phyloP scores from a whole-genome alignment of 2,888 invertebrate species.

The Disparrhopalites patrizii region DNA sequence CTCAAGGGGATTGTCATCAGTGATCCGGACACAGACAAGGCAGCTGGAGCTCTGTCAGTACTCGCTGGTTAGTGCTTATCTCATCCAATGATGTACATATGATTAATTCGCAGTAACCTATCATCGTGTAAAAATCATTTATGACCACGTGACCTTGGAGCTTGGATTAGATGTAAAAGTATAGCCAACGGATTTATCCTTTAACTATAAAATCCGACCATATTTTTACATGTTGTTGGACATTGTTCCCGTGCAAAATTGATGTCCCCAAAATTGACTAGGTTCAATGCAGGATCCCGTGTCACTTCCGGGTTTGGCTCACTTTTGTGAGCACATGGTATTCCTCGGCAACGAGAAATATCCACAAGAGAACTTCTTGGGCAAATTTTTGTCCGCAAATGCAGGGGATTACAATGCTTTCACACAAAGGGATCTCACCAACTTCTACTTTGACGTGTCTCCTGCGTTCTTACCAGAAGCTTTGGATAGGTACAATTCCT shows the following conservation, averaged over 20 bases:
- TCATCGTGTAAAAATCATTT: no score
- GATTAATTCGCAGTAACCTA: no score
- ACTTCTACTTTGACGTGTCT: constrained; percentile 86
- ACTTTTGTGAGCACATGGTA: constrained; percentile 37
- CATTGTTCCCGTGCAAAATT: neutral
- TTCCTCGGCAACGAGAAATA: constrained; percentile 28
- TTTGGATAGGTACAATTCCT: constrained; percentile 67
- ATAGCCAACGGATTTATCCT: no score
- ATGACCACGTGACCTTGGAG: no score
- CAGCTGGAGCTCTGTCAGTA: constrained; percentile 32
- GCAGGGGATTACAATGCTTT: constrained; percentile 87
- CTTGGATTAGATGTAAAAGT: no score
- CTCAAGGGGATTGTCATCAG: constrained; percentile 33
- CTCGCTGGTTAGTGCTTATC: constrained; percentile 25
- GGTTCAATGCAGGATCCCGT: constrained; percentile 38
- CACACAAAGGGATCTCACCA: constrained; percentile 84
- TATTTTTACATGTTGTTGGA: no score
- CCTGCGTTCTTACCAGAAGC: constrained; percentile 73
- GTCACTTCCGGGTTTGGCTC: constrained; percentile 33
- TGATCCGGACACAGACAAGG: constrained; percentile 33
- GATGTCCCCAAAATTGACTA: neutral
- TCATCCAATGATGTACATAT: no score
- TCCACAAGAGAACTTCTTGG: constrained; percentile 49
- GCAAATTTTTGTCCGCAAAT: constrained; percentile 80
- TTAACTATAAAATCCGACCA: no score